phyloP scores from a whole-genome alignment of 1,140 invertebrate genomes.

The Drosophila ficusphila region DNA sequence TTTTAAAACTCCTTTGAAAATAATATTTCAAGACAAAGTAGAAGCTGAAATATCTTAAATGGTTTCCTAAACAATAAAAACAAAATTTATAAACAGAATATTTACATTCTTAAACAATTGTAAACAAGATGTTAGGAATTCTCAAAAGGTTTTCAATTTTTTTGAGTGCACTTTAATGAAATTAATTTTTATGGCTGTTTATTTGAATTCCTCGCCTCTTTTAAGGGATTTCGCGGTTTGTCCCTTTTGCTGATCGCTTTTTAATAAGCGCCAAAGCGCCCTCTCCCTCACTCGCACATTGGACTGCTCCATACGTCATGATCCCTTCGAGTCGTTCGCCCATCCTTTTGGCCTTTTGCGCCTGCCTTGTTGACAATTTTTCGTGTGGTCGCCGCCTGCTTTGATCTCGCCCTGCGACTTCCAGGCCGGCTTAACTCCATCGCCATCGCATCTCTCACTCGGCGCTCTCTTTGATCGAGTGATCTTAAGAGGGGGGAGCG shows the following conservation, averaged over 20 bases:
- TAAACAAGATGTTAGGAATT: too few species aligned
- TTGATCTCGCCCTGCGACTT: conserved; percentile 54
- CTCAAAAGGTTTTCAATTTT: too few species aligned
- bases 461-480: conserved; percentile 79
- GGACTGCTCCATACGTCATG: conserved; percentile 9
- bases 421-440: conserved; percentile 1
- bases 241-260: conserved; percentile 53
- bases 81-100: too few species aligned
- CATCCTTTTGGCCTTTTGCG: conserved; percentile 9
- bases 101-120: too few species aligned
- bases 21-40: too few species aligned
- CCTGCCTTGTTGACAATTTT: conserved; percentile 76
- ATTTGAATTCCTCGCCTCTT: conserved; percentile 63
- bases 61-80: too few species aligned
- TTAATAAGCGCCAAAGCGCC: conserved; percentile 76
- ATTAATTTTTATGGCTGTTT: conserved; percentile 80
- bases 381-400: conserved; percentile 72
- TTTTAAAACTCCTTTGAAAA: not conserved
- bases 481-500: conserved; percentile 79
- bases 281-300: conserved; percentile 10
- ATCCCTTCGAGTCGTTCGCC: conserved; percentile 19
- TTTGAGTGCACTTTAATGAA: conserved; percentile 57
- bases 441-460: conserved; percentile 17
- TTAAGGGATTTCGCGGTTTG: conserved; percentile 12
- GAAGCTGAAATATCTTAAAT: too few species aligned